Conservation (phyloP, 2,113 vertebrate genomes). For the Pseudorasbora parva region DNA sequence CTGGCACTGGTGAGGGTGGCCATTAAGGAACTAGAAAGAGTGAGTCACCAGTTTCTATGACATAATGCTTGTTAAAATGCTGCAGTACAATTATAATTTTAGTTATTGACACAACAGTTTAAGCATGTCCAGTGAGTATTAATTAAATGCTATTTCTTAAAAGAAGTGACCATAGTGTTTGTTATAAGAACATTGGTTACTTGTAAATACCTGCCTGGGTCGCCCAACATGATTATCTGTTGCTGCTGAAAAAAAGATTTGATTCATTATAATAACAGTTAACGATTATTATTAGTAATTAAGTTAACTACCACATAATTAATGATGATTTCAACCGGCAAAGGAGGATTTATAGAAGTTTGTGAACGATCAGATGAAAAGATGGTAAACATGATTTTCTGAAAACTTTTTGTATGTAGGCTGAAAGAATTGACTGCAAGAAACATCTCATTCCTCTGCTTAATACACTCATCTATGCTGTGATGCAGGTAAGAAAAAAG, state of each 20-base stretch:
- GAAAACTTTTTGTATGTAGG: conserved; percentile 71
- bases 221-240: background rate
- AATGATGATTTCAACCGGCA: background rate
- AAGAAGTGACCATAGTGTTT: background rate
- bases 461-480: conserved; percentile 90
- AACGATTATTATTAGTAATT: background rate
- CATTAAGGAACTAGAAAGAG: conserved; percentile 91
- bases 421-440: conserved; percentile 79
- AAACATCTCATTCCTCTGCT: conserved; percentile 87
- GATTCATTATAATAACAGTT: background rate
- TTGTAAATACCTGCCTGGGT: background rate
- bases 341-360: background rate
- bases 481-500: conserved; percentile 79
- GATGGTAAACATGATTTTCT: background rate
- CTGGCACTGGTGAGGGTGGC: conserved; percentile 82
- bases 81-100: background rate
- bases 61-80: background rate
- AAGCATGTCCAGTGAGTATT: background rate
- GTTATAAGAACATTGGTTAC: background rate
- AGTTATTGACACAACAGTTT: background rate
- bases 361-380: background rate
- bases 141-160: background rate
- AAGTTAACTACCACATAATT: background rate
- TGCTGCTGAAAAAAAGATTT: background rate
- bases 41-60: conserved; percentile 60